Percentiles rank a stretch among this genome's conserved stretches.
These are phyloP conservation scores for Drosophila sp. DNA, from an alignment of 1,140 invertebrate genomes.

Conservation along the genomic window DNA sequence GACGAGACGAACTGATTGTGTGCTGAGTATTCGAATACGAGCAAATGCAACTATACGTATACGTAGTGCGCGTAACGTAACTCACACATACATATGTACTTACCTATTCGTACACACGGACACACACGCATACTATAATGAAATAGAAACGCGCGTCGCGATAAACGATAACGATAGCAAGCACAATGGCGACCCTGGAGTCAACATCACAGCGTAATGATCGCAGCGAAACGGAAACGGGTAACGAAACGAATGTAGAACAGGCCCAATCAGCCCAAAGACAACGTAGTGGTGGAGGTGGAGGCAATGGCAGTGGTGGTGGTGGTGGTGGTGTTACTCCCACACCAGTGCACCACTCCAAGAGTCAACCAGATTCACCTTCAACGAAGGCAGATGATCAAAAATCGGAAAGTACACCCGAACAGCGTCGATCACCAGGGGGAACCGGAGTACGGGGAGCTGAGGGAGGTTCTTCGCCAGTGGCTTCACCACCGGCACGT, in stretches of 20 bases:
- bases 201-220: conserved; percentile 17
- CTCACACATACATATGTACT: conserved; percentile 31
- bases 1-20: conserved; percentile 29
- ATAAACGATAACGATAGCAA: conserved; percentile 23
- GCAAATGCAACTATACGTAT: conserved; percentile 5
- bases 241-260: conserved; percentile 39
- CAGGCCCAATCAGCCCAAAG: conserved; percentile 59
- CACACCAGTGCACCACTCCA: conserved; percentile 13
- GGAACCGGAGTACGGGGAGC: conserved; percentile 14
- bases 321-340: background rate
- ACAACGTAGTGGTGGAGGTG: conserved; percentile 56
- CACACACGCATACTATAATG: conserved; percentile 40
- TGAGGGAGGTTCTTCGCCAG: conserved; percentile 31
- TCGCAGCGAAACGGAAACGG: conserved; percentile 36
- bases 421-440: conserved; percentile 39
- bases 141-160: conserved; percentile 31
- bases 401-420: conserved; percentile 14
- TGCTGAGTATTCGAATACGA: conserved; percentile 32
- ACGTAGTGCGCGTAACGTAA: conserved; percentile 71
- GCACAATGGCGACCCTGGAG: conserved; percentile 46
- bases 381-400: conserved; percentile 14
- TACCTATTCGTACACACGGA: background rate
- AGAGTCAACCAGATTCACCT: conserved; percentile 16
- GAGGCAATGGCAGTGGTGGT: conserved; percentile 28
- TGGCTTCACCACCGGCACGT: conserved; percentile 32